Base-by-base conservation (phyloP, 2,113 vertebrate species). In the Abramis brama region DNA sequence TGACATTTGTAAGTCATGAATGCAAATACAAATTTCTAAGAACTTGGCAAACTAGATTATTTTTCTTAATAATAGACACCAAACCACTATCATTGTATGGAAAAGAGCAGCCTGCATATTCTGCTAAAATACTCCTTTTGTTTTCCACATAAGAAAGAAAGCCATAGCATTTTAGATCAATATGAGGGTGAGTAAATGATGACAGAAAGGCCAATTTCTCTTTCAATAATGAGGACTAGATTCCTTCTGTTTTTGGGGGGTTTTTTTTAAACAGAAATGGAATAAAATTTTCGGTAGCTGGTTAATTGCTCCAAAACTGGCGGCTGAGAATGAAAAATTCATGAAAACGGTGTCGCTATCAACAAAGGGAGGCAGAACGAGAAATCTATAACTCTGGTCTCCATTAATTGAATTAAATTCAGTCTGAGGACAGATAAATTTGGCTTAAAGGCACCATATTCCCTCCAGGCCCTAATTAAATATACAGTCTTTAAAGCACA, bases 351-450 rank as follows among this genome's bases (percentile, higher is more conserved):
- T 84, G 74, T 84, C 86, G 88, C 88, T 89, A 91, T 93, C 91
- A 92, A 84, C 92, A 92, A 92, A 75, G 68, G 92, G 91, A 93
- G 93, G 83, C 47, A 86, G 91, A 93, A 93, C 73, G 39, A 85
- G 79, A 93, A 91, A 91, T 91, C 88, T 89, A 86, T 91, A 93
- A 92, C 91, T 91, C 88, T 89, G 88, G 89, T 90, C 88, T 90
- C 91, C 91, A 89, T 90, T 95, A 95, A 95, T 94, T 94, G 92
- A 92, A 92, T 92, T 92, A 93, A 93, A 94, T 94, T 88, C 91
- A 92, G 91, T 93, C 91, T 90, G 91, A 93, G 90, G 89, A 88
- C 90, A 90, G 92, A 90, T 93, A 93, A 93, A 91, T 92, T 92
- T 93, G 92, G 93, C 92, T 93, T 94, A 90, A 91, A 95, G 93